A percentile compares a stretch with the other conserved stretches of the same genome.
Evolutionary conservation across 2,797 vertebrate genomes (phyloP).

Genomic region (Galagoides demidoff): DNA sequence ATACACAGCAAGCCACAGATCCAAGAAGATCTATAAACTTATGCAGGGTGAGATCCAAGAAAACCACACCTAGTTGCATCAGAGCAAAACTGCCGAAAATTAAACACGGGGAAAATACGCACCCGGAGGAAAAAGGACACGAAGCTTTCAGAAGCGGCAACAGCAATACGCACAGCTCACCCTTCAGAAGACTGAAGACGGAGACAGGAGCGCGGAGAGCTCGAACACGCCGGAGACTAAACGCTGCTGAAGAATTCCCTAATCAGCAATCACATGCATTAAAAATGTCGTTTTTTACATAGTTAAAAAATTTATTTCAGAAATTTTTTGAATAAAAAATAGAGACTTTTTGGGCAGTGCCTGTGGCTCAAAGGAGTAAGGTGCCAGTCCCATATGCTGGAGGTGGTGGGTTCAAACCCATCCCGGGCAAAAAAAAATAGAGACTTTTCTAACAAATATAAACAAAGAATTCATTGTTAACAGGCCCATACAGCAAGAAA

Average conservation of each 20-base stretch:
- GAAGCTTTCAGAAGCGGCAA: not conserved
- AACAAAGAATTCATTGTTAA: not conserved
- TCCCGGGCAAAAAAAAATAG: not conserved
- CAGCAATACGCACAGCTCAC: not conserved
- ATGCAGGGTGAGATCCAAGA: not conserved
- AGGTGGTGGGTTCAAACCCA: too few relatives aligned
- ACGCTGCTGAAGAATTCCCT: not conserved
- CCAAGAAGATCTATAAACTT: not conserved
- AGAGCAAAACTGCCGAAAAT: constrained; percentile 13
- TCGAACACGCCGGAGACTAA: not conserved
- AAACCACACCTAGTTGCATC: not conserved
- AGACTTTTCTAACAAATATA: constrained; percentile 2
- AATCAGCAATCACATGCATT: not conserved
- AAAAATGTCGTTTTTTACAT: not conserved
- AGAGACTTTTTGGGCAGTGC: not conserved
- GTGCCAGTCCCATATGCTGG: too few relatives aligned
- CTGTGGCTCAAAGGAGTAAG: too few relatives aligned
- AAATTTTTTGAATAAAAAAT: not conserved
- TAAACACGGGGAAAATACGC: not conserved
- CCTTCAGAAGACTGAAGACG: not conserved
- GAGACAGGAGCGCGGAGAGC: not conserved
- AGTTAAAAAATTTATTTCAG: not conserved
- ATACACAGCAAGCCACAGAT: not conserved
- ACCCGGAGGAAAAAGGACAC: not conserved
- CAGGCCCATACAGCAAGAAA: not conserved